phyloP scores from a whole-genome alignment of 37 sponge, comb jelly and placozoan species.

The Axinella damicornis region DNA sequence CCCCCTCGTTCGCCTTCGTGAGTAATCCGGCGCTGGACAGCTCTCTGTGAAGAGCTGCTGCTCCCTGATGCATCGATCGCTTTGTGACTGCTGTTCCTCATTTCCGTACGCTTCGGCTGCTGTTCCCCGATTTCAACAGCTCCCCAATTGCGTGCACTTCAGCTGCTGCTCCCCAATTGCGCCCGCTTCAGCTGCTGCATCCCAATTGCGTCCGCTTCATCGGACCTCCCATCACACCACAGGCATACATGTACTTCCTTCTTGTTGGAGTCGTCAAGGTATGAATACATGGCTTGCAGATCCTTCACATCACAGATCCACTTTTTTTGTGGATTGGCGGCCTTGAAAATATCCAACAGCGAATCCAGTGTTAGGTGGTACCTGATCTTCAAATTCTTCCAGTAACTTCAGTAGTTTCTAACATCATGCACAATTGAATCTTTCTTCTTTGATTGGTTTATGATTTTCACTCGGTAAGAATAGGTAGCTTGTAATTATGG shows the following conservation, averaged over 20 bases:
- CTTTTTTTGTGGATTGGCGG: conserved; percentile 26
- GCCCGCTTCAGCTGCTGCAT: too few species aligned
- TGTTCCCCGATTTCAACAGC: too few species aligned
- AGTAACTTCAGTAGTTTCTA: conserved; percentile 11
- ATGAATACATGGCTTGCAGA: conserved; percentile 34
- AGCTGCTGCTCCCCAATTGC: too few species aligned
- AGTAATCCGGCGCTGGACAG: too few species aligned
- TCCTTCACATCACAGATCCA: conserved; percentile 24
- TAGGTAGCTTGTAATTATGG: neutral
- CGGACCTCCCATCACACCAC: conserved; percentile 39
- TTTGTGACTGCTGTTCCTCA: too few species aligned
- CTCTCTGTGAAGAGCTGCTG: too few species aligned
- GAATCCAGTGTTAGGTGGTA: conserved; percentile 11
- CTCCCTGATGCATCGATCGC: too few species aligned
- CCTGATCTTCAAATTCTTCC: conserved; percentile 35
- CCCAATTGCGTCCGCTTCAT: too few species aligned
- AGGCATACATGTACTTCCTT: conserved; percentile 14
- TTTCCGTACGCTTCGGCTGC: too few species aligned
- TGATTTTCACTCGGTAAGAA: conserved; percentile 25
- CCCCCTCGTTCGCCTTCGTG: too few species aligned
- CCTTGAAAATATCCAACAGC: conserved; percentile 34
- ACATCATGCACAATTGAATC: neutral
- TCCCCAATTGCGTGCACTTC: too few species aligned
- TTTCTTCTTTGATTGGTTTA: neutral
- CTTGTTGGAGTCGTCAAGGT: neutral